phyloP scores from a whole-genome alignment of 2,888 invertebrate species.

The Zele albiditarsus region DNA sequence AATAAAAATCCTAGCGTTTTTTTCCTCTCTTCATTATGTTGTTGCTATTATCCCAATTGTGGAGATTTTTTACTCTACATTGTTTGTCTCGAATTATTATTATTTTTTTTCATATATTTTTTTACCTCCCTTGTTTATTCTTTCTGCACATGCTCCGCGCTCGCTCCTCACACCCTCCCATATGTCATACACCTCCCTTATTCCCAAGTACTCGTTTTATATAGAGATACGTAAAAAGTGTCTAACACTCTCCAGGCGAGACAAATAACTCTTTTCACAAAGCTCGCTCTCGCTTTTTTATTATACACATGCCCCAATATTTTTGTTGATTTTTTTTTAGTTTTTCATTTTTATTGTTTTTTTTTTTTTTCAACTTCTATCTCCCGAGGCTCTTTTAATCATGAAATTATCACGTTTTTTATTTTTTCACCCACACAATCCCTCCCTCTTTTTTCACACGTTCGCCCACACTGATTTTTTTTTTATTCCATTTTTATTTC shows the following conservation, averaged over 20 bases:
- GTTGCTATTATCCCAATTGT: constrained; percentile 1
- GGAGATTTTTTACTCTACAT: background rate
- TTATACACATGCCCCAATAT: constrained; percentile 28
- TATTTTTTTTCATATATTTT: constrained; percentile 27
- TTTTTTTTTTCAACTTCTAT: background rate
- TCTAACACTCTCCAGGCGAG: constrained; percentile 33
- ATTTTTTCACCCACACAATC: background rate
- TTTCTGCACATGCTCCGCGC: background rate
- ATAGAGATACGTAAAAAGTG: constrained; percentile 31
- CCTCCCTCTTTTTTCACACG: background rate
- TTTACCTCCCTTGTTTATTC: background rate
- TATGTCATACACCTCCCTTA: constrained; percentile 9
- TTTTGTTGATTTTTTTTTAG: constrained; percentile 6
- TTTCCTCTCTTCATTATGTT: background rate
- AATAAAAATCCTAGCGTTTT: constrained; percentile 8
- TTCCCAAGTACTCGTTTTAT: background rate
- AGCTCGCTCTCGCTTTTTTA: constrained; percentile 37
- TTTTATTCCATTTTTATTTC: background rate
- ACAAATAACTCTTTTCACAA: constrained; percentile 39
- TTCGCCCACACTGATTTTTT: background rate
- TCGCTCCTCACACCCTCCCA: background rate
- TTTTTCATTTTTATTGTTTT: background rate
- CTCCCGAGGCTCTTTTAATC: constrained; percentile 23
- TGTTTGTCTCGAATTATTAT: background rate
- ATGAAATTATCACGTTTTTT: constrained; percentile 27